phyloP scores from a whole-genome alignment of 2,888 invertebrate genomes.

The Dicyrtomina minuta region DNA sequence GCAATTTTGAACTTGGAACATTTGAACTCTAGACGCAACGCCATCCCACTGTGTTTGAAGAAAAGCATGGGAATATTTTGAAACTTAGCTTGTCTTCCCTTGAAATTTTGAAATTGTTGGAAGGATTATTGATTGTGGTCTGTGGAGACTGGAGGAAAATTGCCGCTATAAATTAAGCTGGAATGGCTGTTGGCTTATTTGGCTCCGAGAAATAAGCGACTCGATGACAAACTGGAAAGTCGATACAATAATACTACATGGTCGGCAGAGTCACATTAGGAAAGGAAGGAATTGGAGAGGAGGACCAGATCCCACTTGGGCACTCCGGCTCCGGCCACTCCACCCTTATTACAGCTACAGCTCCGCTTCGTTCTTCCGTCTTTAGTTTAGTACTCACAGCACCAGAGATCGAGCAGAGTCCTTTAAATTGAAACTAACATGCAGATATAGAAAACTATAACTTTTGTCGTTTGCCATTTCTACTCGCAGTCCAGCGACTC shows the following conservation, averaged over 20 bases:
- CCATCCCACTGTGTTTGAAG: background rate
- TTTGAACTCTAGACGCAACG: too few relatives aligned
- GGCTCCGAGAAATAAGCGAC: conserved; percentile 5
- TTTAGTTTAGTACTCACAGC: too few relatives aligned
- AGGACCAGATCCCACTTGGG: too few relatives aligned
- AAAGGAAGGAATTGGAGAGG: background rate
- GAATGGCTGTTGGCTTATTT: conserved; percentile 15
- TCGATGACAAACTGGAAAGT: conserved; percentile 9
- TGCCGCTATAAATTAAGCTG: conserved; percentile 18
- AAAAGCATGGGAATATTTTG: background rate
- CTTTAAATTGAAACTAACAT: too few relatives aligned
- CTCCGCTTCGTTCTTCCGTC: too few relatives aligned
- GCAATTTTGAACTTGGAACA: too few relatives aligned
- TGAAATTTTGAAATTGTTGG: background rate
- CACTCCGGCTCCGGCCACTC: too few relatives aligned
- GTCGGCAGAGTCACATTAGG: background rate
- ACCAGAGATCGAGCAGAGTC: too few relatives aligned
- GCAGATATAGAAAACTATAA: too few relatives aligned
- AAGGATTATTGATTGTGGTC: conserved; percentile 21
- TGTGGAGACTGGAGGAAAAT: conserved; percentile 16
- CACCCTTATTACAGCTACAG: too few relatives aligned
- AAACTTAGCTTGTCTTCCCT: background rate
- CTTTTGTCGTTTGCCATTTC: too few relatives aligned
- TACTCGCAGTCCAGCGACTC: too few relatives aligned
- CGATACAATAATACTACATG: background rate